Conservation (phyloP, 2,113 vertebrate species). For the Ornithorhynchus anatinus region DNA sequence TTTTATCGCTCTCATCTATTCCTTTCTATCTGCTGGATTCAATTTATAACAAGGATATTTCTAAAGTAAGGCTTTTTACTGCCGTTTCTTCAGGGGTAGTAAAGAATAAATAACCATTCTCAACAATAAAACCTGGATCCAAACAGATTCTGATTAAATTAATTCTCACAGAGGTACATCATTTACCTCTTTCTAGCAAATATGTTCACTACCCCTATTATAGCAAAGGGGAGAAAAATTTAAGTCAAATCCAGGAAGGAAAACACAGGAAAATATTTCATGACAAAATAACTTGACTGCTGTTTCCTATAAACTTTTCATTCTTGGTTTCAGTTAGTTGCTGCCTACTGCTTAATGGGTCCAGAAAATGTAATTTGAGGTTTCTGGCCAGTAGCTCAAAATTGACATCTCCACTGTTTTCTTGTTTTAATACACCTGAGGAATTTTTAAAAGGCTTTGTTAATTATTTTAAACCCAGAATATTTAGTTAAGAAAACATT, state of each 20-base stretch:
- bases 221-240: constrained; percentile 30
- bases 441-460: constrained; percentile 54
- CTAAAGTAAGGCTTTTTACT: constrained; percentile 49
- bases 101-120: constrained; percentile 52
- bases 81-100: constrained; percentile 47
- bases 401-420: constrained; percentile 53
- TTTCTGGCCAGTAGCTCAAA: constrained; percentile 51
- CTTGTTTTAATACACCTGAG: constrained; percentile 54
- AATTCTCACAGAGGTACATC: constrained; percentile 31
- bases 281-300: constrained; percentile 25
- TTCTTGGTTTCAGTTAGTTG: constrained; percentile 45
- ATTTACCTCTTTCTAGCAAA: constrained; percentile 54
- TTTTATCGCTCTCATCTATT: constrained; percentile 59
- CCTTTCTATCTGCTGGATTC: constrained; percentile 40
- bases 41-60: constrained; percentile 48
- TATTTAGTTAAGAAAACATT: constrained; percentile 46
- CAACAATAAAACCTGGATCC: constrained; percentile 38
- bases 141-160: constrained; percentile 42
- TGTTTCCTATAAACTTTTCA: constrained; percentile 26
- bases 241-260: constrained; percentile 54
- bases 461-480: constrained; percentile 57
- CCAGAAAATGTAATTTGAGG: constrained; percentile 43
- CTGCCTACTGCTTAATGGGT: constrained; percentile 36
- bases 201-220: constrained; percentile 51
- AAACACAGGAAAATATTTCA: constrained; percentile 58